Percentiles rank a stretch among this genome's conserved stretches.
phyloP scores from a whole-genome alignment of 2,888 invertebrate genomes.

The Bombyx huttoni region DNA sequence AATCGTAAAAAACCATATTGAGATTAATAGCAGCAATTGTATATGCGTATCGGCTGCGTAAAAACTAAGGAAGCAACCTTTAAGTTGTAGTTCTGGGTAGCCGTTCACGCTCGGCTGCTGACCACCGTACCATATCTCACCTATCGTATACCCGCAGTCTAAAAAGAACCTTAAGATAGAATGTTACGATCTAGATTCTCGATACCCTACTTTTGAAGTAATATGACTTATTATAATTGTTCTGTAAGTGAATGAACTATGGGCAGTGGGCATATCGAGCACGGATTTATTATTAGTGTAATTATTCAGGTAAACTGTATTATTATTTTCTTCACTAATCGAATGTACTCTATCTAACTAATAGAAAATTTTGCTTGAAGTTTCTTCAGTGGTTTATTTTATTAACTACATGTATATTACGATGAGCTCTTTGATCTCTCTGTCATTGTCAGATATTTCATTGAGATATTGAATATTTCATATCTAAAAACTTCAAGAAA shows the following conservation, averaged over 20 bases:
- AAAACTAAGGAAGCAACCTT: constrained; percentile 42
- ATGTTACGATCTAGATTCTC: constrained; percentile 12
- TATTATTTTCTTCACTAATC: neutral
- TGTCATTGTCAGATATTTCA: too few species aligned
- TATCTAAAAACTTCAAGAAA: too few species aligned
- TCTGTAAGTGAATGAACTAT: constrained; percentile 59
- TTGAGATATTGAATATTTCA: too few species aligned
- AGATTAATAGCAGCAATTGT: neutral
- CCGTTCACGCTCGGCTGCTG: constrained; percentile 43
- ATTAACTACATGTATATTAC: too few species aligned
- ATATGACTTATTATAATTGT: constrained; percentile 27
- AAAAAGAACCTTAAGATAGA: constrained; percentile 18
- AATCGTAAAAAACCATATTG: neutral
- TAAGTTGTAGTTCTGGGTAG: constrained; percentile 28
- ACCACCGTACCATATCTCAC: constrained; percentile 64
- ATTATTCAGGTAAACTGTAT: constrained; percentile 7
- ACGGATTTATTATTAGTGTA: constrained; percentile 34
- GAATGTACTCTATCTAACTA: too few species aligned
- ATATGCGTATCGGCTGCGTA: constrained; percentile 11
- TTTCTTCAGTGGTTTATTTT: too few species aligned
- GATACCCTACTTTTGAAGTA: neutral
- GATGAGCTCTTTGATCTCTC: too few species aligned
- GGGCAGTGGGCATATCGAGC: constrained; percentile 15
- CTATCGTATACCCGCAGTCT: constrained; percentile 16
- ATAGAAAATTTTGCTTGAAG: too few species aligned